phyloP scores from a whole-genome alignment of 2,888 invertebrate species.

The Quadriops clusia region DNA sequence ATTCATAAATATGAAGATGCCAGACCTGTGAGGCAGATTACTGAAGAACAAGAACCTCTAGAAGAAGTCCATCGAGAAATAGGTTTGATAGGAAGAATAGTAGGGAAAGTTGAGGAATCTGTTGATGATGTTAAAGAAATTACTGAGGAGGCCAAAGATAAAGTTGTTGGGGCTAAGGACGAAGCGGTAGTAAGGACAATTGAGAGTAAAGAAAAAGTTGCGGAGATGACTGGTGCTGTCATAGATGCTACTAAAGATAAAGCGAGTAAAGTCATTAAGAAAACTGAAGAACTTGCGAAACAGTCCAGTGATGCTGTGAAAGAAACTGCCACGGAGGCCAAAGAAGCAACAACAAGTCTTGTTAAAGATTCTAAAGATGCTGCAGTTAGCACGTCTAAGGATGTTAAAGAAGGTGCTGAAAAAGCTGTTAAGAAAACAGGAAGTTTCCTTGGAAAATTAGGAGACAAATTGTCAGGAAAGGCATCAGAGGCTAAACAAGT shows the following conservation, averaged over 20 bases:
- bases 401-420: conserved; percentile 11
- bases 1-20: conserved; percentile 26
- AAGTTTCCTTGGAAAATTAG: conserved; percentile 15
- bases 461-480: conserved; percentile 15
- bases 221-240: not conserved
- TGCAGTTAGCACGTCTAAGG: conserved; percentile 3
- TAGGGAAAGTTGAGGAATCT: conserved; percentile 1
- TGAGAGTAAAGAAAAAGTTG: conserved; percentile 8
- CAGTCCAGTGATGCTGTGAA: too few species aligned
- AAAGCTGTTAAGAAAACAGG: conserved; percentile 10
- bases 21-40: conserved; percentile 12
- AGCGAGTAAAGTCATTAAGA: too few species aligned
- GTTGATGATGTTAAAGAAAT: too few species aligned
- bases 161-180: conserved; percentile 1
- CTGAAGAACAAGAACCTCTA: too few species aligned
- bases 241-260: conserved; percentile 1
- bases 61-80: too few species aligned
- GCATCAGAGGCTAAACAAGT: conserved; percentile 14
- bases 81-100: conserved; percentile 7
- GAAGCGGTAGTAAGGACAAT: conserved; percentile 15
- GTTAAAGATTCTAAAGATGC: too few species aligned
- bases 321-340: too few species aligned
- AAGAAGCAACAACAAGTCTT: too few species aligned
- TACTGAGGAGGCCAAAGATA: conserved; percentile 17
- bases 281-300: conserved; percentile 9